Base-by-base conservation (phyloP, 2,888 invertebrate species). In the Scelioninae gen. 2 region DNA sequence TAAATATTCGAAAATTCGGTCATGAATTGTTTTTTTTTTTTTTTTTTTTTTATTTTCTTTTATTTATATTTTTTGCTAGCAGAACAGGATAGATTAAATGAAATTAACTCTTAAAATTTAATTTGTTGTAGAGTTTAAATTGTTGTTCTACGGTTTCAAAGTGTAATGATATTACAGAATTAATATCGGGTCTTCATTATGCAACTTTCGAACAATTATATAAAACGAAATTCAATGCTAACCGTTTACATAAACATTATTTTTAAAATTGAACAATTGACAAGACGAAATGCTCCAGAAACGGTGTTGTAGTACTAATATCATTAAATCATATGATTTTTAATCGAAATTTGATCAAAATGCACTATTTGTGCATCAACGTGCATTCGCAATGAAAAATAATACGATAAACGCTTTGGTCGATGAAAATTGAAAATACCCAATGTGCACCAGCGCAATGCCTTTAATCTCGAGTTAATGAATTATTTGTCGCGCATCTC, bases 381-480 rank as follows among this genome's bases (percentile, higher is more conserved):
- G 22, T 37, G n/a, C 13, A 48, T n/a, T 18, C 11, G 25, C 16
- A 19, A 58, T 41, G 50, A 67, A 45, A 64, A 52, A 61, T 52
- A 6, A 50, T 28, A 43, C 16, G 10, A 4, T 48, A 11, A 52
- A 50, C 22, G 16, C 41, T n/a, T 19, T 22, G 10, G 10, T 2
- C 9, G 31, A 46, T 60, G 58, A 22, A 52, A 68, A 52, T 46
- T 53, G n/a, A 28, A 53, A 39, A 46, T 15, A 15, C 25, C 15
- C 45, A 18, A 65, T 43, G 18, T 35, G 37, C 61, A 33, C 4
- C 15, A 46, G 6, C n/a, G 13, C 9, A 41, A 37, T 43, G 5
- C 75, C 61, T 71, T 79, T 80, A 80, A 81, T 82, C 76, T 77
- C 57, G 67, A 53, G 64, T 77, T 80, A 77, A 81, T 82, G 78